A percentile compares a stretch with the other conserved stretches of the same genome.
These are phyloP conservation scores for Harpalus rufipes DNA, from an alignment of 2,888 invertebrate genomes.

Conservation along the genomic window DNA sequence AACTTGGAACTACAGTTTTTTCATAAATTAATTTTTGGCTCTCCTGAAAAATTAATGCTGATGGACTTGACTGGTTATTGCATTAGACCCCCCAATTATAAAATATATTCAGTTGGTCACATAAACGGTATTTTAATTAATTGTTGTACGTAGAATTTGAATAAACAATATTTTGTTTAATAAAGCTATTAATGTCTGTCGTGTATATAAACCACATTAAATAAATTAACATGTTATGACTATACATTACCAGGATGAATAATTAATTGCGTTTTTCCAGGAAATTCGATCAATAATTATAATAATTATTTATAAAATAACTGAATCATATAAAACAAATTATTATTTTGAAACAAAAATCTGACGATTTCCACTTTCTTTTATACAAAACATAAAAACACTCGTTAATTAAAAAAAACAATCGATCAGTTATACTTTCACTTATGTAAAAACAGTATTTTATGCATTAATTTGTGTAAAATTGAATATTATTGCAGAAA, in stretches of 20 bases:
- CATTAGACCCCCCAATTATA: no score
- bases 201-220: conserved; percentile 14
- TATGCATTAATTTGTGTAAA: conserved; percentile 27
- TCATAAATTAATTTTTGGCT: no score
- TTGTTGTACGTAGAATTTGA: no score
- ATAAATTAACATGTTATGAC: not conserved
- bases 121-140: no score
- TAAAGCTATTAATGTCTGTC: not conserved
- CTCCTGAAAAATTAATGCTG: no score
- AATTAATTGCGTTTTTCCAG: not conserved
- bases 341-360: not conserved
- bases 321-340: no score
- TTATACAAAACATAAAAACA: not conserved
- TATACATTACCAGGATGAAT: not conserved
- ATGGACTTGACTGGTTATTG: no score
- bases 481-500: not conserved
- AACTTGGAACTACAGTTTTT: no score
- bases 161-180: no score
- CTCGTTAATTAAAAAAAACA: not conserved
- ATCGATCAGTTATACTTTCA: not conserved
- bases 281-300: conserved; percentile 71
- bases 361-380: no score
- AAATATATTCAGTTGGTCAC: no score
- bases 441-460: conserved; percentile 33
- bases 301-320: not conserved